These are phyloP conservation scores for Drosophila tristis DNA, from an alignment of 1,140 invertebrate genomes.

Conservation along the genomic window DNA sequence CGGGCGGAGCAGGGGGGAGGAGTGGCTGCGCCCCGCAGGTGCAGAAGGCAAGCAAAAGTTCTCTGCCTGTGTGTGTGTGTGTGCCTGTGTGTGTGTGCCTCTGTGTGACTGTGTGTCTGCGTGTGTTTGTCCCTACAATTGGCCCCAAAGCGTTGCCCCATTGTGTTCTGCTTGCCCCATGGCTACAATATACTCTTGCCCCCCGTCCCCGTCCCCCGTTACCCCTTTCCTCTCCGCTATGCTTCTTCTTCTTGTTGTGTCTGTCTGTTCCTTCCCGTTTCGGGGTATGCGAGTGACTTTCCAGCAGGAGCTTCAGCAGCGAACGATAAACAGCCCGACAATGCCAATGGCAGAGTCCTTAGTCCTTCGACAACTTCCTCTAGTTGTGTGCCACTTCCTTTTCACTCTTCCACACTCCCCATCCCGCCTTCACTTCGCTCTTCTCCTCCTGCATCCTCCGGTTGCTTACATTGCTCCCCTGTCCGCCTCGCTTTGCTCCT, in stretches of 20 bases:
- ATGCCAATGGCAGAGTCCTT: conserved; percentile 53
- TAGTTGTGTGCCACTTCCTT: conserved; percentile 2
- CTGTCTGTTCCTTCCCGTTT: not conserved
- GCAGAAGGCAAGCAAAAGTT: conserved; percentile 22
- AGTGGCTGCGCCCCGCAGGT: conserved; percentile 19
- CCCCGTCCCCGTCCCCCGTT: no score
- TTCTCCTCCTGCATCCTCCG: not conserved
- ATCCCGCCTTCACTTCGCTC: not conserved
- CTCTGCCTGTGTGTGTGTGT: conserved; percentile 1
- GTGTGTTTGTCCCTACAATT: conserved; percentile 48
- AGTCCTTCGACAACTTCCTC: conserved; percentile 4
- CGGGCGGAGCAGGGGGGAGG: not conserved
- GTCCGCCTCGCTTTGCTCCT: no score
- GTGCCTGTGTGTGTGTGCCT: no score
- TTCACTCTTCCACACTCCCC: not conserved
- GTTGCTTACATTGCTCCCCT: no score
- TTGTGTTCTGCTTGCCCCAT: conserved; percentile 36
- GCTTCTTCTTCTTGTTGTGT: not conserved
- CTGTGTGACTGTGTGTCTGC: no score
- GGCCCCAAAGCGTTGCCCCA: conserved; percentile 47
- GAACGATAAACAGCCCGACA: conserved; percentile 73
- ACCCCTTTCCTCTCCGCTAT: not conserved
- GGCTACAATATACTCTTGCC: no score
- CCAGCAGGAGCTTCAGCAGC: conserved; percentile 33
- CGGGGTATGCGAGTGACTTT: conserved; percentile 44